phyloP scores from a whole-genome alignment of 2,797 vertebrate genomes.

The Hozukius guyotensis region DNA sequence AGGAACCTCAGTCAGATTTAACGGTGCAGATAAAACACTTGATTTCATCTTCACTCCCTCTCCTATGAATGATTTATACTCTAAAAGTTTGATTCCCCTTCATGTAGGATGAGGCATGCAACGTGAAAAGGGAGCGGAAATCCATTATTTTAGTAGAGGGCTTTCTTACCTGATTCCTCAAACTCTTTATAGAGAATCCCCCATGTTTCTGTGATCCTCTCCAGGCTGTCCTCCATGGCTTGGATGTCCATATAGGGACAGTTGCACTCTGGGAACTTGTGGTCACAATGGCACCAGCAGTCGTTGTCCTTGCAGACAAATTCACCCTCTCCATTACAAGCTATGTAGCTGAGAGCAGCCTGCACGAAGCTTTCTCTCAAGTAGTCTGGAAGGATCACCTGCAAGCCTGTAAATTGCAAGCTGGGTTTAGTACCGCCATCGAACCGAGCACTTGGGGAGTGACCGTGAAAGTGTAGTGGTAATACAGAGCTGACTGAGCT shows the following conservation, averaged over 20 bases:
- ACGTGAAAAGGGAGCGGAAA: neutral
- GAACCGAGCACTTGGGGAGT: slow-evolving; percentile 29
- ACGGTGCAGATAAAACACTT: slow-evolving; percentile 51
- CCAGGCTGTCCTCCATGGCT: slow-evolving; percentile 94
- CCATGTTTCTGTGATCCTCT: slow-evolving; percentile 93
- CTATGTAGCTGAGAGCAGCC: slow-evolving; percentile 95
- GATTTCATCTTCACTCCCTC: slow-evolving; percentile 42
- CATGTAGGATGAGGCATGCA: slow-evolving; percentile 15
- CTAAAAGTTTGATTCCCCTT: slow-evolving; percentile 31
- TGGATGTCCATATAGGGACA: slow-evolving; percentile 97
- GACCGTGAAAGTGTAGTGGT: neutral
- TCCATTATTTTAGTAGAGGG: neutral
- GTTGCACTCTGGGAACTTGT: slow-evolving; percentile 94
- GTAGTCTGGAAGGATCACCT: slow-evolving; percentile 95
- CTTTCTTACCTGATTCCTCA: slow-evolving; percentile 90
- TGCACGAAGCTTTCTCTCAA: slow-evolving; percentile 93
- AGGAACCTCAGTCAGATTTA: slow-evolving; percentile 44
- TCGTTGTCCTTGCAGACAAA: slow-evolving; percentile 95
- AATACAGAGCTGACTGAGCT: neutral
- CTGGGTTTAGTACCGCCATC: slow-evolving; percentile 43
- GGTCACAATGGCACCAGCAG: slow-evolving; percentile 94
- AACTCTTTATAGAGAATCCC: slow-evolving; percentile 91
- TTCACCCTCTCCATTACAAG: slow-evolving; percentile 95
- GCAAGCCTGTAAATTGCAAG: slow-evolving; percentile 85
- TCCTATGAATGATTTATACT: slow-evolving; percentile 50